phyloP scores from a whole-genome alignment of 2,113 vertebrate species.

The Nyctibius bracteatus region DNA sequence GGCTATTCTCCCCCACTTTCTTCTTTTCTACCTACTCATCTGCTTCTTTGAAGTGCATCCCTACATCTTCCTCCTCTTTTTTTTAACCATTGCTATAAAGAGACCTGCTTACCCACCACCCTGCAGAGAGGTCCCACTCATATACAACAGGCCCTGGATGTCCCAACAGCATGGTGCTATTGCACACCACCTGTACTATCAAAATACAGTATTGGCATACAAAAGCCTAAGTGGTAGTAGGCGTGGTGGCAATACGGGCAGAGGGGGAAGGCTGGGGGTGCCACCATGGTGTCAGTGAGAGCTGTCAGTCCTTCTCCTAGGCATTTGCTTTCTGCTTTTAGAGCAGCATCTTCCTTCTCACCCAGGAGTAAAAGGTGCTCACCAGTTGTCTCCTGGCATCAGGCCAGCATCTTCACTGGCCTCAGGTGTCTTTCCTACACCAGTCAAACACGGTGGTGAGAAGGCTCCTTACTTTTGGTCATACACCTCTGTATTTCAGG shows the following conservation, averaged over 20 bases:
- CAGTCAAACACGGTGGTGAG: not conserved
- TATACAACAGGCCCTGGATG: not conserved
- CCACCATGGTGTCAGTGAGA: not conserved
- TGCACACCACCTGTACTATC: not conserved
- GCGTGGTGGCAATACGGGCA: not conserved
- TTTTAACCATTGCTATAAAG: not conserved
- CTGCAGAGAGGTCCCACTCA: not conserved
- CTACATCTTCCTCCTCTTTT: not conserved
- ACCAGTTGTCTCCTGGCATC: not conserved
- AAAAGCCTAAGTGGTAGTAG: not conserved
- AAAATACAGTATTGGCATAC: not conserved
- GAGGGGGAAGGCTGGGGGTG: not conserved
- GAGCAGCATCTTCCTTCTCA: not conserved
- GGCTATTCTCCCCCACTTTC: not conserved
- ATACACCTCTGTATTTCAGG: not conserved
- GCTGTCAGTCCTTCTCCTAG: not conserved
- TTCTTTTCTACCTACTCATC: not conserved
- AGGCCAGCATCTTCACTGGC: not conserved
- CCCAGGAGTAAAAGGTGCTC: not conserved
- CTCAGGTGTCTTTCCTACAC: not conserved
- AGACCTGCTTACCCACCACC: not conserved
- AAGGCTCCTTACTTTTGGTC: not conserved
- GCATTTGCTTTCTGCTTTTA: not conserved
- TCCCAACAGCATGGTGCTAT: not conserved
- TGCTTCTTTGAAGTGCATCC: not conserved